Conservation (phyloP, 2,888 invertebrate species). For the Spodoptera littoralis region DNA sequence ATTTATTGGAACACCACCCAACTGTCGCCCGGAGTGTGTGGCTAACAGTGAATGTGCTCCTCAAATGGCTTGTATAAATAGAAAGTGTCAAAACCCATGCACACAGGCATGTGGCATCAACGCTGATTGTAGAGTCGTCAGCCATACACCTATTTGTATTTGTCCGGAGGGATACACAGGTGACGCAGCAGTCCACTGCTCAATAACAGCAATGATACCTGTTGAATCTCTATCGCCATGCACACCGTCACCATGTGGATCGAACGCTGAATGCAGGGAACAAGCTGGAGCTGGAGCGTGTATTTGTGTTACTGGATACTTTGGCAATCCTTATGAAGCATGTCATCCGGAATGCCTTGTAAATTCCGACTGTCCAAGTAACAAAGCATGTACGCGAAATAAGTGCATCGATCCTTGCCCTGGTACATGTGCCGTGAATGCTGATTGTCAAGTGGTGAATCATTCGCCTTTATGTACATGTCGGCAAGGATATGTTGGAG, state of each 20-base stretch:
- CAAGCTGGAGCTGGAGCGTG: slow-evolving; percentile 90
- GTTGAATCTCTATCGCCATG: slow-evolving; percentile 86
- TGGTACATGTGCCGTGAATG: slow-evolving; percentile 93
- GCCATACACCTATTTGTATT: slow-evolving; percentile 92
- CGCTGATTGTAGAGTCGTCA: slow-evolving; percentile 93
- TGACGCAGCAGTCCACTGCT: slow-evolving; percentile 92
- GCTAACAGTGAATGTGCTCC: slow-evolving; percentile 92
- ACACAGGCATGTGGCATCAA: slow-evolving; percentile 92
- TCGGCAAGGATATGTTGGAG: slow-evolving; percentile 90
- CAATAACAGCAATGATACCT: slow-evolving; percentile 61
- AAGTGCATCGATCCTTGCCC: slow-evolving; percentile 94
- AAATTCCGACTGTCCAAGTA: slow-evolving; percentile 92
- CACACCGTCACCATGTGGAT: slow-evolving; percentile 90
- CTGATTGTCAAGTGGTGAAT: slow-evolving; percentile 92
- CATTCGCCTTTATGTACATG: slow-evolving; percentile 92
- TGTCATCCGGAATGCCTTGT: slow-evolving; percentile 93
- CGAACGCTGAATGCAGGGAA: slow-evolving; percentile 90
- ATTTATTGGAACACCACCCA: slow-evolving; percentile 92
- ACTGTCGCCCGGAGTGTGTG: slow-evolving; percentile 92
- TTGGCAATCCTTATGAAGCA: slow-evolving; percentile 94
- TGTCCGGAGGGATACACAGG: slow-evolving; percentile 92
- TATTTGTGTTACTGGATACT: slow-evolving; percentile 91
- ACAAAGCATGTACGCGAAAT: slow-evolving; percentile 91
- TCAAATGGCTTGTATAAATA: slow-evolving; percentile 92
- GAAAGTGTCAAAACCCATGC: slow-evolving; percentile 94